Evolutionary conservation across 2,797 vertebrate genomes (phyloP).

Genomic region (Mionectes olivaceus): DNA sequence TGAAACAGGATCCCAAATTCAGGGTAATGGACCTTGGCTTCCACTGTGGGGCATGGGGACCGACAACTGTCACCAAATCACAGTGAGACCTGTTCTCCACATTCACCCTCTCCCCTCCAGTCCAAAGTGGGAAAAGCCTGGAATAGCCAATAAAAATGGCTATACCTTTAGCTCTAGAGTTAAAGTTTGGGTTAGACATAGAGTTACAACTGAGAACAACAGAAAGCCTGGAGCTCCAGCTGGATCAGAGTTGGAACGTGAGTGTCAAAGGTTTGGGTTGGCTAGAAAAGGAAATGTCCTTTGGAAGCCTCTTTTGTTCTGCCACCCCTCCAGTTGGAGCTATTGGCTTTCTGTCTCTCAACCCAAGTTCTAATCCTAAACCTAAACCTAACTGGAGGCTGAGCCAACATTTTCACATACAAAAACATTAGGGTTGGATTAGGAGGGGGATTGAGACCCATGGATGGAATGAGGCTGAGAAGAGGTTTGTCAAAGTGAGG

Average conservation of each 20-base stretch:
- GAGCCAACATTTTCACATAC: background rate
- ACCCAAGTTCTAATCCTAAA: background rate
- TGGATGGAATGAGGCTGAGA: background rate
- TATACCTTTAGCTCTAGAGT: background rate
- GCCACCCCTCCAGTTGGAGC: background rate
- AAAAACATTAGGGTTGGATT: background rate
- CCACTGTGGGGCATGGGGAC: accelerated
- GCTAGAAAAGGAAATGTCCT: background rate
- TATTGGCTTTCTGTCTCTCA: background rate
- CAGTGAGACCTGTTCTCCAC: background rate
- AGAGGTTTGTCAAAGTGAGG: background rate
- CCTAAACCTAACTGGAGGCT: background rate
- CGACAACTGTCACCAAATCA: background rate
- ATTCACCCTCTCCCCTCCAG: background rate
- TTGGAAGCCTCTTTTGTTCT: background rate
- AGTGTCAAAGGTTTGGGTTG: background rate
- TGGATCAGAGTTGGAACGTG: background rate
- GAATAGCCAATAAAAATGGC: background rate
- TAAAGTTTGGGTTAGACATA: background rate
- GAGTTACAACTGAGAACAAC: background rate
- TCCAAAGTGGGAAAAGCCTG: background rate
- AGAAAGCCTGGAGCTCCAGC: background rate
- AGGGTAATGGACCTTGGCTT: background rate
- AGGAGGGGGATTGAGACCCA: background rate
- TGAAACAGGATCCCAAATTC: background rate